Conservation (phyloP, 2,888 invertebrate genomes). For the Lepidonotus clava region DNA sequence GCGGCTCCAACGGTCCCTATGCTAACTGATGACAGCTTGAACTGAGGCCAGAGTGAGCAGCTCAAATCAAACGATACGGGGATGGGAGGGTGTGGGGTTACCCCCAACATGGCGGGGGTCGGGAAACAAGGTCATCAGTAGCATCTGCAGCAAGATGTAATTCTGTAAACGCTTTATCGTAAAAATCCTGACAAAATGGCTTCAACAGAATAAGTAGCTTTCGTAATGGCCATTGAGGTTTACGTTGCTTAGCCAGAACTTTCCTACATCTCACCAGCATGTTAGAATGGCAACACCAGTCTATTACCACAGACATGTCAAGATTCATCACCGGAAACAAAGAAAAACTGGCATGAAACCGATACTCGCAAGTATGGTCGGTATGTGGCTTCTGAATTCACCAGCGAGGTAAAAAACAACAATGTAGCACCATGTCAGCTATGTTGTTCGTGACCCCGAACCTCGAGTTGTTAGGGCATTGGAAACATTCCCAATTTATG, state of each 20-base stretch:
- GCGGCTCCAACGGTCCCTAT: not conserved
- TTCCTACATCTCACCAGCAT: too few species aligned
- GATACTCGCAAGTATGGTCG: not conserved
- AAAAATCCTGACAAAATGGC: too few species aligned
- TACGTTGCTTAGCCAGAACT: too few species aligned
- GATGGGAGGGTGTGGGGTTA: not conserved
- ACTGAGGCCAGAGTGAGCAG: not conserved
- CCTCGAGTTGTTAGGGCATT: conserved; percentile 5
- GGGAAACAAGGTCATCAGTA: too few species aligned
- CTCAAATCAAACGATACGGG: not conserved
- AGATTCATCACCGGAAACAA: not conserved
- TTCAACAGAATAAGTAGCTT: too few species aligned
- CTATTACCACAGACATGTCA: too few species aligned
- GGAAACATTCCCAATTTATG: conserved; percentile 8
- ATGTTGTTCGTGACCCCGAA: not conserved
- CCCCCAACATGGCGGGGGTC: too few species aligned
- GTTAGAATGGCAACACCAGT: too few species aligned
- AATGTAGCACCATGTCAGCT: not conserved
- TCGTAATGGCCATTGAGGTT: too few species aligned
- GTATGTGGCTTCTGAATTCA: not conserved
- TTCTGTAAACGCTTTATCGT: too few species aligned
- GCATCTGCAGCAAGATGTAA: too few species aligned
- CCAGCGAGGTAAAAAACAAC: not conserved
- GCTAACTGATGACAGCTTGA: conserved; percentile 12
- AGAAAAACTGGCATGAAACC: not conserved